Evolutionary conservation across 2,888 invertebrate species (phyloP).

Genomic region (Entomobrya proxima): DNA sequence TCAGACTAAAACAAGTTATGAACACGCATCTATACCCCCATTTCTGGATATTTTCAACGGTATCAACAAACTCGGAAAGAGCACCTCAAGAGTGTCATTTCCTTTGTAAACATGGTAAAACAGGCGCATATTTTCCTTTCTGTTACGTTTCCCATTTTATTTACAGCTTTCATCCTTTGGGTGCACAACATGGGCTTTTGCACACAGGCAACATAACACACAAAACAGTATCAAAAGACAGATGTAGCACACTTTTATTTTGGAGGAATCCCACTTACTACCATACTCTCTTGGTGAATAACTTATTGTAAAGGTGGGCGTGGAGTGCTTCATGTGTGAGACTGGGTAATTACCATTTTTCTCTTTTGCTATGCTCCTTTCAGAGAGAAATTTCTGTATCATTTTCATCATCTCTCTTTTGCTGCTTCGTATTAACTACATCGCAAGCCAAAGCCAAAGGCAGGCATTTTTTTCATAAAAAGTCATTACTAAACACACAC

Average conservation of each 20-base stretch:
- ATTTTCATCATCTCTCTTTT: neutral
- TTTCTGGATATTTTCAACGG: slow-evolving; percentile 15
- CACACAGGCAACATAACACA: neutral
- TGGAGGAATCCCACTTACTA: slow-evolving; percentile 15
- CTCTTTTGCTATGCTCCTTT: slow-evolving; percentile 41
- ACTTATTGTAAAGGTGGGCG: slow-evolving; percentile 65
- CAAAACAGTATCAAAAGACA: slow-evolving; percentile 30
- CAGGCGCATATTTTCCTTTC: neutral
- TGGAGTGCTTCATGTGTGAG: slow-evolving; percentile 61
- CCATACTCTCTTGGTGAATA: slow-evolving; percentile 14
- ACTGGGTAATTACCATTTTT: slow-evolving; percentile 68
- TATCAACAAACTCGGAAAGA: slow-evolving; percentile 14
- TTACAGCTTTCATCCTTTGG: neutral
- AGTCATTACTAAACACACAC: neutral
- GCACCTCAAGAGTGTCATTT: slow-evolving; percentile 10
- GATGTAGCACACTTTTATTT: slow-evolving; percentile 43
- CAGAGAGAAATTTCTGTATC: slow-evolving; percentile 14
- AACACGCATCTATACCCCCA: too few relatives aligned
- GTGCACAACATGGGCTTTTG: neutral
- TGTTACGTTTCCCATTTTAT: too few relatives aligned
- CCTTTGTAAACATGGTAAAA: slow-evolving; percentile 18
- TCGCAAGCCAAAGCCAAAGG: neutral
- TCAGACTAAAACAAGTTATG: too few relatives aligned
- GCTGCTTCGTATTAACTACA: too few relatives aligned
- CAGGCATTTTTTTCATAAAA: too few relatives aligned